Evolutionary conservation across 1,140 invertebrate genomes (phyloP).

Genomic region (Drosophila albomicans): DNA sequence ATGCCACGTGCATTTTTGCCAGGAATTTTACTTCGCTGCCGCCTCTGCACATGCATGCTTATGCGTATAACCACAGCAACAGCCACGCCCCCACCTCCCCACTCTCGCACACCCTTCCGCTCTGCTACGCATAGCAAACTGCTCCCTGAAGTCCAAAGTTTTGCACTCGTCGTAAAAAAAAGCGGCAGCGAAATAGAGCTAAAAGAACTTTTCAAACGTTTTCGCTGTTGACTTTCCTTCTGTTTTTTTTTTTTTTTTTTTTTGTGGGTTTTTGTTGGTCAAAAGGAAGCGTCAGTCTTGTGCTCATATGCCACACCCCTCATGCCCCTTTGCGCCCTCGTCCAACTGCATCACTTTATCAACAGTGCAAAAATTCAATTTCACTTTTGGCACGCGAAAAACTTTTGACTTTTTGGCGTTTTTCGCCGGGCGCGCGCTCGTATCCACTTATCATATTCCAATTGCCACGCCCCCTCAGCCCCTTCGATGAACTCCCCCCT

Average conservation of each 20-base stretch:
- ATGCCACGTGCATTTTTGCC: constrained; percentile 17
- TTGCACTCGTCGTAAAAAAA: constrained; percentile 31
- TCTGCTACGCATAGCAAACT: constrained; percentile 12
- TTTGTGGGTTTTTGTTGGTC: constrained; percentile 46
- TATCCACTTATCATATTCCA: constrained; percentile 75
- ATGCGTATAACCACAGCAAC: constrained; percentile 6
- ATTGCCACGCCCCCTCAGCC: constrained; percentile 22
- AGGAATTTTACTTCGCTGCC: constrained; percentile 30
- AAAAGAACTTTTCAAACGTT: constrained; percentile 48
- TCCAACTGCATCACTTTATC: constrained; percentile 68
- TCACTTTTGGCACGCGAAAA: constrained; percentile 66
- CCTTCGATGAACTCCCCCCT: neutral
- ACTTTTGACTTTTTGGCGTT: constrained; percentile 39
- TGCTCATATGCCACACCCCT: constrained; percentile 29
- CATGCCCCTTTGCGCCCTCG: constrained; percentile 4
- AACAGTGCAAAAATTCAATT: constrained; percentile 79
- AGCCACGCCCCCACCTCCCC: neutral
- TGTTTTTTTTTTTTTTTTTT: neutral
- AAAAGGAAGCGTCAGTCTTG: constrained; percentile 25
- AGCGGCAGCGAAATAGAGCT: constrained; percentile 11
- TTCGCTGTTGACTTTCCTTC: constrained; percentile 41
- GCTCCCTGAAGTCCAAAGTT: constrained; percentile 38
- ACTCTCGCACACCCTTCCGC: neutral
- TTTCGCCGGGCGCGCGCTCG: constrained; percentile 19
- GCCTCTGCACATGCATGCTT: constrained; percentile 25